Evolutionary conservation across 2,888 invertebrate genomes (phyloP).

Genomic region (Drosophila infuscata): DNA sequence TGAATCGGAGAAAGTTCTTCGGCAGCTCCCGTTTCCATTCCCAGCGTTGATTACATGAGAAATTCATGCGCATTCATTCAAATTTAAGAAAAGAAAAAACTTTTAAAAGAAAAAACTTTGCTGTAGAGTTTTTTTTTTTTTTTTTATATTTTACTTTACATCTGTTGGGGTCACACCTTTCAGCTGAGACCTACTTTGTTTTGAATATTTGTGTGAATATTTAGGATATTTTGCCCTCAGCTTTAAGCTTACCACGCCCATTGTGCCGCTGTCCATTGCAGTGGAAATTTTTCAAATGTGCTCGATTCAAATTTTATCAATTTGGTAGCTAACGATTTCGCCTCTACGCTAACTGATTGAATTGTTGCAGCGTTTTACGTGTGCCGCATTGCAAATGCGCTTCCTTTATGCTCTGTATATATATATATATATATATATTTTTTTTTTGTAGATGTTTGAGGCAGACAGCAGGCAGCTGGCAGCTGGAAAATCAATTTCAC

Average conservation of each 20-base stretch:
- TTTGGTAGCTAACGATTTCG: conserved; percentile 65
- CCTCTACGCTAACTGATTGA: conserved; percentile 82
- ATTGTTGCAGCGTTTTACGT: conserved; percentile 84
- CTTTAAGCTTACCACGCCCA: conserved; percentile 29
- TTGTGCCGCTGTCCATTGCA: conserved; percentile 55
- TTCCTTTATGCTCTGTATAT: conserved; percentile 13
- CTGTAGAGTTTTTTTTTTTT: conserved; percentile 4
- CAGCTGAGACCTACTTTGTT: neutral
- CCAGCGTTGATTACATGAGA: conserved; percentile 74
- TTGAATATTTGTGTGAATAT: neutral
- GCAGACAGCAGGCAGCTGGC: conserved; percentile 12
- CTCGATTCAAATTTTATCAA: conserved; percentile 83
- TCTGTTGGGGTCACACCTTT: conserved; percentile 27
- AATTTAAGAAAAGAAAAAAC: conserved; percentile 58
- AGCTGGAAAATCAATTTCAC: conserved; percentile 70
- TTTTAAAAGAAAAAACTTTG: conserved; percentile 23
- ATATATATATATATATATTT: neutral
- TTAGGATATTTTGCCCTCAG: conserved; percentile 15
- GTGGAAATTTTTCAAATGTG: conserved; percentile 70
- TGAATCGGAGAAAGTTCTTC: conserved; percentile 29
- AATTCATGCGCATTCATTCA: conserved; percentile 77
- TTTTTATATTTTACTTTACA: conserved; percentile 40
- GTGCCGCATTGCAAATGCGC: conserved; percentile 73
- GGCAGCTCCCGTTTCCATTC: conserved; percentile 33
- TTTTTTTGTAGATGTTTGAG: conserved; percentile 32